phyloP scores from a whole-genome alignment of 2,113 vertebrate species.

The Sakesphorus luctuosus region DNA sequence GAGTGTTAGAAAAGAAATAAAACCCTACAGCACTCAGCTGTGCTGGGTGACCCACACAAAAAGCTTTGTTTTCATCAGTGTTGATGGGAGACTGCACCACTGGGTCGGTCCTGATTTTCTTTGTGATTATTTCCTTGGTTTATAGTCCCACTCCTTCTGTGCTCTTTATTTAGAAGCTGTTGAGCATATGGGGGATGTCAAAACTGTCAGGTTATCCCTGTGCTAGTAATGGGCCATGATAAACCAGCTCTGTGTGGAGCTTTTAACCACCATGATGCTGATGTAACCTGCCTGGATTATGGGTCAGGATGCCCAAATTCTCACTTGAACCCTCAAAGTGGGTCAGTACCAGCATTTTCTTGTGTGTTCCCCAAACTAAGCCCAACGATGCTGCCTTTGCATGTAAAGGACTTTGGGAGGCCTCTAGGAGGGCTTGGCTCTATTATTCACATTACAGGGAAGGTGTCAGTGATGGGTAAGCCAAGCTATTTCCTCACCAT shows the following conservation, averaged over 20 bases:
- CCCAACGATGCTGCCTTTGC: accelerated
- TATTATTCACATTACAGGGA: not conserved
- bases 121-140: not conserved
- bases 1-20: not conserved
- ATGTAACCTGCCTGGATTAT: not conserved
- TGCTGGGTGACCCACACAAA: accelerated
- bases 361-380: not conserved
- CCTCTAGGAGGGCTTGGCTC: not conserved
- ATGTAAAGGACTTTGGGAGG: not conserved
- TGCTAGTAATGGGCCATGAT: accelerated
- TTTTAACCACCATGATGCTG: not conserved
- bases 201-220: not conserved
- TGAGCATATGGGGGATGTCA: accelerated
- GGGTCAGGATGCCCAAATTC: not conserved
- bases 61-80: accelerated
- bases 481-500: not conserved
- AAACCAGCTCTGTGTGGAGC: not conserved
- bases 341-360: not conserved
- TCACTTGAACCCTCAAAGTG: not conserved
- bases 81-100: too few relatives aligned
- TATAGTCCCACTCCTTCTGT: not conserved
- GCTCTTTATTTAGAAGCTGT: not conserved
- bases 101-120: not conserved
- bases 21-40: not conserved
- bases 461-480: not conserved